phyloP scores from a whole-genome alignment of 2,113 vertebrate species.

The Heliornis fulica region DNA sequence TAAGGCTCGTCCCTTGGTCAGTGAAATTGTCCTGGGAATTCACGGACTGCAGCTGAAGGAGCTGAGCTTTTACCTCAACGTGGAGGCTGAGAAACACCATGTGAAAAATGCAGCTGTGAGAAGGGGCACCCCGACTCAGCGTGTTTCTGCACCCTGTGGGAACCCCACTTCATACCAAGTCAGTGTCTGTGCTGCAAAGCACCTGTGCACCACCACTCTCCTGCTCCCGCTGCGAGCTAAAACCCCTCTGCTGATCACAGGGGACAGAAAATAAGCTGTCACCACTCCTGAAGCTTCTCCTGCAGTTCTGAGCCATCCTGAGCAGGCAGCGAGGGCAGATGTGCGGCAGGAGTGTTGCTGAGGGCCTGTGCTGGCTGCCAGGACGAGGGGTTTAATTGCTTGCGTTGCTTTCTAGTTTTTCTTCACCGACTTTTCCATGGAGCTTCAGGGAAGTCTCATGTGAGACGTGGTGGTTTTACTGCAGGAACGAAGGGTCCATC shows the following conservation, averaged over 20 bases:
- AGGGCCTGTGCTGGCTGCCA: background rate
- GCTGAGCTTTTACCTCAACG: background rate
- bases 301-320: background rate
- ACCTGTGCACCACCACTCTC: background rate
- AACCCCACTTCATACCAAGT: rapidly evolving
- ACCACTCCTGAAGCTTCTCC: background rate
- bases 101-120: background rate
- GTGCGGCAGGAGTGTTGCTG: background rate
- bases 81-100: background rate
- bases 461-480: background rate
- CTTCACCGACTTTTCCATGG: background rate
- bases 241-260: background rate
- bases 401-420: background rate
- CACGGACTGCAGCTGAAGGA: background rate
- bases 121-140: background rate
- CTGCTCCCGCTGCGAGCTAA: background rate
- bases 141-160: background rate
- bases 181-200: background rate
- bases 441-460: background rate
- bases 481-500: background rate
- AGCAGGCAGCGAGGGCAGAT: background rate
- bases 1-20: background rate
- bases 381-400: rapidly evolving
- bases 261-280: background rate
- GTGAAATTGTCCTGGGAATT: background rate